Percentiles rank a stretch among this genome's conserved stretches.
These are phyloP conservation scores for Phoenoteleia sp. DNA, from an alignment of 2,888 invertebrate species.

Conservation along the genomic window DNA sequence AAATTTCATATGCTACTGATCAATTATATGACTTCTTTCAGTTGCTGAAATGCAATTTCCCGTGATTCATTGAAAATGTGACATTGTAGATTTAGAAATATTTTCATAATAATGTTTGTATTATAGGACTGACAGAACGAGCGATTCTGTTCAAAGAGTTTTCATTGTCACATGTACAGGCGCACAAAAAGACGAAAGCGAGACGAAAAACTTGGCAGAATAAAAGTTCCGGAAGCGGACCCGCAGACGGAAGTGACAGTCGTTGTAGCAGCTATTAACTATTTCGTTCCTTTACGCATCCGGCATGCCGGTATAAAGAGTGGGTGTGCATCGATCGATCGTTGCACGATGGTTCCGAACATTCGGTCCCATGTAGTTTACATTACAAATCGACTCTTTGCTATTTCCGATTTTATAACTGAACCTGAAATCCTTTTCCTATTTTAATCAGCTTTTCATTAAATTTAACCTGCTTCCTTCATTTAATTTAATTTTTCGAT, in stretches of 20 bases:
- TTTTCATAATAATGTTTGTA: background rate
- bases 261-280: conserved; percentile 80
- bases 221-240: conserved; percentile 77
- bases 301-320: conserved; percentile 51
- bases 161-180: conserved; percentile 10
- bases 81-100: too few relatives aligned
- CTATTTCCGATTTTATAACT: conserved; percentile 33
- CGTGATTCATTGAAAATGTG: too few relatives aligned
- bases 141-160: conserved; percentile 12
- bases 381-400: conserved; percentile 4
- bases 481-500: too few relatives aligned
- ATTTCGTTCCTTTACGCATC: conserved; percentile 76
- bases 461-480: too few relatives aligned
- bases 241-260: conserved; percentile 79
- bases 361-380: background rate
- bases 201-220: conserved; percentile 67
- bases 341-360: conserved; percentile 33
- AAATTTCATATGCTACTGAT: too few relatives aligned
- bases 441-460: background rate
- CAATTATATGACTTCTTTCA: too few relatives aligned
- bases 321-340: conserved; percentile 72
- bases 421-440: conserved; percentile 28
- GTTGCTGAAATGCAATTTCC: too few relatives aligned
- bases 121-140: background rate
- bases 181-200: conserved; percentile 5